These are phyloP conservation scores for Amiota communis DNA, from an alignment of 2,888 invertebrate genomes.

Conservation along the genomic window DNA sequence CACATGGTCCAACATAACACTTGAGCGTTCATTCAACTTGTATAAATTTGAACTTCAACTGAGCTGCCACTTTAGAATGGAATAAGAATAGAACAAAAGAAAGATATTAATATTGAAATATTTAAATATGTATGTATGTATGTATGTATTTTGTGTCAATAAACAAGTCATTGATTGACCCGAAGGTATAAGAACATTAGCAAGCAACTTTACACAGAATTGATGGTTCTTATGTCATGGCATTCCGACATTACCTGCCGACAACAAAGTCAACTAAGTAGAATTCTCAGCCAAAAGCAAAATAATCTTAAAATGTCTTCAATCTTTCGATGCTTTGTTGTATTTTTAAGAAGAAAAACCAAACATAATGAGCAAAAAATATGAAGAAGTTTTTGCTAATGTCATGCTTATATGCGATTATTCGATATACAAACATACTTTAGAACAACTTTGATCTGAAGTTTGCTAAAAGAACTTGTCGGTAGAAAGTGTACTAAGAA, in stretches of 20 bases:
- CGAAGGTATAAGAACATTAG: not conserved
- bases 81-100: not conserved
- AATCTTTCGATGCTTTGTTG: not conserved
- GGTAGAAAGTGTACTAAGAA: too few species aligned
- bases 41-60: not conserved
- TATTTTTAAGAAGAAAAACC: not conserved
- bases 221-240: too few species aligned
- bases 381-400: constrained; percentile 5
- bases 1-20: not conserved
- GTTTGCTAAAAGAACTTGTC: too few species aligned
- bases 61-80: too few species aligned
- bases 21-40: not conserved
- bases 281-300: too few species aligned
- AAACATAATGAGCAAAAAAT: not conserved
- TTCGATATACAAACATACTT: not conserved
- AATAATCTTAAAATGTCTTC: too few species aligned
- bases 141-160: too few species aligned
- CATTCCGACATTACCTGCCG: too few species aligned
- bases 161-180: constrained; percentile 1
- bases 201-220: too few species aligned
- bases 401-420: not conserved
- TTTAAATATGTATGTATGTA: too few species aligned
- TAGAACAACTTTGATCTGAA: too few species aligned
- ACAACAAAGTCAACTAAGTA: too few species aligned
- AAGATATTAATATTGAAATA: not conserved